Conservation (phyloP, 2,797 vertebrate genomes). For the Sebastes cheni region DNA sequence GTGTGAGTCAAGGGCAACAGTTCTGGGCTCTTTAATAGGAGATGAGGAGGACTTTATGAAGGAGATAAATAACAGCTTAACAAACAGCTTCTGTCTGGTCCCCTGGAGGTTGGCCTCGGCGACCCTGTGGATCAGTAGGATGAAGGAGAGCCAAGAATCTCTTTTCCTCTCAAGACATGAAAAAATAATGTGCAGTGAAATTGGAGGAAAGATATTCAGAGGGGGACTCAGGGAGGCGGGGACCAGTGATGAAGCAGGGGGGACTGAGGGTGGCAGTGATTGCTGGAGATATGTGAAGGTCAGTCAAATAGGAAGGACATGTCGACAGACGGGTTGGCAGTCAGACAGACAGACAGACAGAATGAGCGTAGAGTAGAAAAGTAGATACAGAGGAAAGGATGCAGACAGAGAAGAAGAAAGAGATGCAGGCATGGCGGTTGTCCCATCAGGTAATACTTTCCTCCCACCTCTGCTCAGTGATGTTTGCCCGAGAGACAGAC, state of each 20-base stretch:
- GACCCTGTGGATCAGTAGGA: conserved; percentile 66
- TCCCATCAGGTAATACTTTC: conserved; percentile 14
- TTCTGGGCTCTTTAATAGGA: conserved; percentile 76
- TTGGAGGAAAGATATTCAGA: conserved; percentile 55
- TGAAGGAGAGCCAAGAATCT: conserved; percentile 70
- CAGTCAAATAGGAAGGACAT: conserved; percentile 49
- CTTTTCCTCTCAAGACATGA: conserved; percentile 68
- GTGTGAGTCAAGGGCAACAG: conserved; percentile 78
- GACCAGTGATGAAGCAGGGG: conserved; percentile 48
- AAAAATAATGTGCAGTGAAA: conserved; percentile 69
- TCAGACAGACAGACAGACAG: conserved; percentile 18
- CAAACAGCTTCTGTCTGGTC: conserved; percentile 73
- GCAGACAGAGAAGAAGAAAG: background rate
- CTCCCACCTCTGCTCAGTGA: conserved; percentile 23
- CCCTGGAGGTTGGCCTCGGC: conserved; percentile 63
- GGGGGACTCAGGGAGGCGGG: conserved; percentile 48
- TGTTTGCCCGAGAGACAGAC: conserved; percentile 42
- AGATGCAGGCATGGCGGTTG: background rate
- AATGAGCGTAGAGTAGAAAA: conserved; percentile 10
- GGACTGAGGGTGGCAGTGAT: conserved; percentile 37
- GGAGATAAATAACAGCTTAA: conserved; percentile 81
- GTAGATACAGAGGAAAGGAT: conserved; percentile 8
- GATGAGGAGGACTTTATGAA: conserved; percentile 80
- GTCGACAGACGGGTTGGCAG: conserved; percentile 42
- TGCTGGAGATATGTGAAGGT: conserved; percentile 61